Evolutionary conservation across 2,797 vertebrate species (phyloP), one percentile per base, ranked within the genome.

Genomic region (Clarias pachynema): DNA sequence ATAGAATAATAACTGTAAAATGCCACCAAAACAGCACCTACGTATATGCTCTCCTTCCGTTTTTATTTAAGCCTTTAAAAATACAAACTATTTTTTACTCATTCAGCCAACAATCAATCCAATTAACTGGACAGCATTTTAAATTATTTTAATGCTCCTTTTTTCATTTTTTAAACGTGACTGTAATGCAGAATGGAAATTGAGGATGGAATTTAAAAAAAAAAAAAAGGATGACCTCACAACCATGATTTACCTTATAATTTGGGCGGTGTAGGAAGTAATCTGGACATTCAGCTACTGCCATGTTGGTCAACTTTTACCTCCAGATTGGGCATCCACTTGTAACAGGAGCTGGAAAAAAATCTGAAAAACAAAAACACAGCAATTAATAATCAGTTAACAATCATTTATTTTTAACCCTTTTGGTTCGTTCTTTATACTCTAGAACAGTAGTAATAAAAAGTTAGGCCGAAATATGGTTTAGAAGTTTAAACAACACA

Each of bases 281-380:
- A 92, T 98, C 97, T 86, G 96, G 96, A 91, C 96, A 97, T 93
- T 96, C 97, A 85, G 97, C 96, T 95, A 98, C 95, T 94, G 97
- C 96, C 97, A 98, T 97, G 91, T 92, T 86, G 49, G 34, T 37
- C 53, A 73, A 60, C 5, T 7, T 63, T 91, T 85, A 70, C 80
- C 88, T 88, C 92, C 89, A 90, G 86, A 86, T 87, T 89, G 92
- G 87, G 92, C 88, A 92, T 91, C 91, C 92, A 93, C 92, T 89
- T 92, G 90, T 68, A 90, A 90, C 29, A 87, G 79, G 90, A 91
- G 44, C 66, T 53, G 37, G 53, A 57, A 82, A 56, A 62, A 31
- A 60, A 6, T 12, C 62, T 83, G 69, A 18, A 22, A 70, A 26
- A n/a, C 40, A 18, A 31, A 49, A 24, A 18, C 0, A 14, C 10